phyloP scores from a whole-genome alignment of 2,113 vertebrate species.

The Xenopus tropicalis region DNA sequence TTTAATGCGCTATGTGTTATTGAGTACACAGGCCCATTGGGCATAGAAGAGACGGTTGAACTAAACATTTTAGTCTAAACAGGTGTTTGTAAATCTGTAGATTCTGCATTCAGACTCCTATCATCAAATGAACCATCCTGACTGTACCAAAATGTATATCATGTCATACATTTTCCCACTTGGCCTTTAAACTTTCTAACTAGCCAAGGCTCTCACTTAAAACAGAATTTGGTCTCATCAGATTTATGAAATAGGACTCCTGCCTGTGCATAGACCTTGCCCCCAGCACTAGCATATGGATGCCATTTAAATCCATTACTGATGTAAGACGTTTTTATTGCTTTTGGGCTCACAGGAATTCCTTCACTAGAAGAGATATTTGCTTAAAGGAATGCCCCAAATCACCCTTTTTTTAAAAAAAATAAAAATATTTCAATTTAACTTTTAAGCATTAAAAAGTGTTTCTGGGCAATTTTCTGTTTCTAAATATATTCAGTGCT shows the following conservation, averaged over 20 bases:
- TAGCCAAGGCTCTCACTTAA: conserved; percentile 60
- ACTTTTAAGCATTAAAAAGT: no score
- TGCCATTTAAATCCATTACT: conserved; percentile 47
- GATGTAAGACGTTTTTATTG: conserved; percentile 17
- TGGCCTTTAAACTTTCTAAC: conserved; percentile 54
- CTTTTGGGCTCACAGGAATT: conserved; percentile 26
- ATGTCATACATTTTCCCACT: conserved; percentile 67
- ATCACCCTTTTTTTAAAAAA: no score
- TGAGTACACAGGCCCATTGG: no score
- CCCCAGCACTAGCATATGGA: conserved; percentile 42
- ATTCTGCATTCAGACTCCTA: background rate
- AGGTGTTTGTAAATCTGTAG: background rate
- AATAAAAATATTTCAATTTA: no score
- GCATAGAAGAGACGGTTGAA: no score
- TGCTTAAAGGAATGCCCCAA: no score
- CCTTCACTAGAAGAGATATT: conserved; percentile 1
- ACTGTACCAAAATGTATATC: conserved; percentile 70
- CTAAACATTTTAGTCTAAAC: background rate
- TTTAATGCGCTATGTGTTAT: no score
- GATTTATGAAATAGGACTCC: conserved; percentile 46
- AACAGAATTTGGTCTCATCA: conserved; percentile 51
- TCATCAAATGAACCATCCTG: conserved; percentile 59
- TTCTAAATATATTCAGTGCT: no score
- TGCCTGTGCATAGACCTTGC: conserved; percentile 25
- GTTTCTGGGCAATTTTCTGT: no score